Conservation (phyloP, 2,797 vertebrate genomes). For the Enteromius radiatus region DNA sequence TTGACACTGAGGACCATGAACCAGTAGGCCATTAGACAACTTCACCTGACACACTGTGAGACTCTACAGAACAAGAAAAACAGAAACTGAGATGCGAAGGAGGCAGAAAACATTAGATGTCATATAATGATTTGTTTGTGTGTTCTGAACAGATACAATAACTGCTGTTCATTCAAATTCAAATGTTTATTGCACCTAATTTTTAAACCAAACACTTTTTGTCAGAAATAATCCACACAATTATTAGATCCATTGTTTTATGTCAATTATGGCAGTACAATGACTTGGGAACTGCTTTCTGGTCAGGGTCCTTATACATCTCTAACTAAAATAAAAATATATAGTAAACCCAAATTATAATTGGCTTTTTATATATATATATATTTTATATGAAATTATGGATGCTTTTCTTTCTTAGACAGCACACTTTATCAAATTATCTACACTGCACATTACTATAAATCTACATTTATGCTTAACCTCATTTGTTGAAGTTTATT, state of each 20-base stretch:
- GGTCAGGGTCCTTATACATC: background rate
- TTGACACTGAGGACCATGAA: slow-evolving; percentile 91
- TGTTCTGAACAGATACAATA: background rate
- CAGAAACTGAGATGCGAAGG: background rate
- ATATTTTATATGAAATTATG: background rate
- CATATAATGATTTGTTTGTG: slow-evolving; percentile 17
- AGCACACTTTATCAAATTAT: background rate
- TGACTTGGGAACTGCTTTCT: background rate
- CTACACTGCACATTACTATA: background rate
- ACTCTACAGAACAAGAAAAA: slow-evolving; percentile 73
- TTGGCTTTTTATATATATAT: background rate
- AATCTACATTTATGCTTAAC: background rate
- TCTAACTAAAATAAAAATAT: background rate
- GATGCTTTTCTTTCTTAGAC: background rate
- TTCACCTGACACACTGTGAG: slow-evolving; percentile 91
- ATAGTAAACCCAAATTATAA: background rate
- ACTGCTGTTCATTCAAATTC: background rate
- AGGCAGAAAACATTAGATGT: background rate
- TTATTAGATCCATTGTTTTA: background rate
- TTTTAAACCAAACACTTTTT: background rate
- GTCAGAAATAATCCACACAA: background rate
- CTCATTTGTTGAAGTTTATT: background rate
- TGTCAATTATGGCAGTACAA: background rate
- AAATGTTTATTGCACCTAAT: background rate
- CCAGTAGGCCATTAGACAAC: slow-evolving; percentile 89